Percentiles rank a stretch among this genome's conserved stretches.
Evolutionary conservation across 2,113 vertebrate species (phyloP).

Genomic region (Carettochelys insculpta): DNA sequence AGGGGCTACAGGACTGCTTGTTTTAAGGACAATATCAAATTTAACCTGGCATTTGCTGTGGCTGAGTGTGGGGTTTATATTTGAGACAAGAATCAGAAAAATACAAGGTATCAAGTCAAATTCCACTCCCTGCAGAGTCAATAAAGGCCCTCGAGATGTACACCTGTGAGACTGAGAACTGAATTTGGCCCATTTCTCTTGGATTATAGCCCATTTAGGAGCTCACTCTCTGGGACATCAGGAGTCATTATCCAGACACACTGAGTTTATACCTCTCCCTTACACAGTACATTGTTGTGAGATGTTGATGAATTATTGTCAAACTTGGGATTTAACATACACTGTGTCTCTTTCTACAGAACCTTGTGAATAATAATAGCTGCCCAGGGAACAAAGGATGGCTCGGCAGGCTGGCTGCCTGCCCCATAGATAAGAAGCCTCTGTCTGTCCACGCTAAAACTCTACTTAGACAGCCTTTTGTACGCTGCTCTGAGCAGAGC

Average conservation of each 20-base stretch:
- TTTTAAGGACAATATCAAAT: no score
- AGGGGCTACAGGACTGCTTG: no score
- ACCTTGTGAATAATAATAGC: conserved; percentile 2
- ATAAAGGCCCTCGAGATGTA: fast-evolving
- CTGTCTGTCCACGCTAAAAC: not conserved
- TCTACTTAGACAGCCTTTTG: not conserved
- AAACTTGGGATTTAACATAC: not conserved
- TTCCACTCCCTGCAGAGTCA: not conserved
- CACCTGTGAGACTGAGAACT: not conserved
- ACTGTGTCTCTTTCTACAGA: not conserved
- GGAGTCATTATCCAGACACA: not conserved
- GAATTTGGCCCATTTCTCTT: not conserved
- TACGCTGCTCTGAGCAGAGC: not conserved
- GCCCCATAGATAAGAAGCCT: not conserved
- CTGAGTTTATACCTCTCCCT: not conserved
- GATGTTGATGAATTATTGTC: not conserved
- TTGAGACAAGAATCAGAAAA: fast-evolving
- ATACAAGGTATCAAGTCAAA: not conserved
- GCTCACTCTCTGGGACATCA: not conserved
- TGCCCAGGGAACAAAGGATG: not conserved
- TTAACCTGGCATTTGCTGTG: fast-evolving
- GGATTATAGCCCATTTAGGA: fast-evolving
- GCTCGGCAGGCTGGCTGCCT: not conserved
- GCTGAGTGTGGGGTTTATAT: fast-evolving
- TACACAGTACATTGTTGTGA: not conserved